These are phyloP conservation scores for Chrysomela aeneicollis DNA, from an alignment of 2,888 invertebrate species.

Conservation along the genomic window DNA sequence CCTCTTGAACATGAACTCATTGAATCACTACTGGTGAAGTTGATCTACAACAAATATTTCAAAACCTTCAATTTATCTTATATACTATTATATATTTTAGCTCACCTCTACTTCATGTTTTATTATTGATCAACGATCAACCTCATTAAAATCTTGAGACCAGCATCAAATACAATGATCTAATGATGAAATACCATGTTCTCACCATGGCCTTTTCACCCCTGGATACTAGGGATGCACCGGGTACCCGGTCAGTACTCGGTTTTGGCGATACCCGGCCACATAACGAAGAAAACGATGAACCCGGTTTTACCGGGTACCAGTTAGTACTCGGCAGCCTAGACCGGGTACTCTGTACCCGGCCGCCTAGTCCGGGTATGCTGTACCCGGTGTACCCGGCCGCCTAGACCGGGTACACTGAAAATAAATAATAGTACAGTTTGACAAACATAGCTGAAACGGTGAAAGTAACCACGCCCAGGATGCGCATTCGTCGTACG, in stretches of 20 bases:
- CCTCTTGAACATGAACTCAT: too few species aligned
- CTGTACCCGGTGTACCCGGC: too few species aligned
- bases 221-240: conserved; percentile 15
- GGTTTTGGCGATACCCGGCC: conserved; percentile 3
- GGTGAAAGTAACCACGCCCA: background rate
- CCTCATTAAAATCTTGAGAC: too few species aligned
- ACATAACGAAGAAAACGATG: conserved; percentile 3
- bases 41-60: too few species aligned
- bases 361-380: conserved; percentile 7
- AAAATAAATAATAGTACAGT: conserved; percentile 2
- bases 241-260: background rate
- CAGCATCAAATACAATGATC: too few species aligned
- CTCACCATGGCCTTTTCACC: too few species aligned
- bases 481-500: conserved; percentile 7
- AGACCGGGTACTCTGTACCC: conserved; percentile 7
- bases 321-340: conserved; percentile 12
- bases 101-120: too few species aligned
- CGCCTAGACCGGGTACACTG: background rate
- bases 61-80: too few species aligned
- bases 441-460: background rate
- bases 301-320: conserved; percentile 4
- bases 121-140: too few species aligned
- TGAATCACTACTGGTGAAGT: too few species aligned
- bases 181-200: too few species aligned
- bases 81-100: too few species aligned